A percentile compares a stretch with the other conserved stretches of the same genome.
These are phyloP conservation scores for Carduelis carduelis DNA, from an alignment of 2,797 vertebrate genomes.

Conservation along the genomic window DNA sequence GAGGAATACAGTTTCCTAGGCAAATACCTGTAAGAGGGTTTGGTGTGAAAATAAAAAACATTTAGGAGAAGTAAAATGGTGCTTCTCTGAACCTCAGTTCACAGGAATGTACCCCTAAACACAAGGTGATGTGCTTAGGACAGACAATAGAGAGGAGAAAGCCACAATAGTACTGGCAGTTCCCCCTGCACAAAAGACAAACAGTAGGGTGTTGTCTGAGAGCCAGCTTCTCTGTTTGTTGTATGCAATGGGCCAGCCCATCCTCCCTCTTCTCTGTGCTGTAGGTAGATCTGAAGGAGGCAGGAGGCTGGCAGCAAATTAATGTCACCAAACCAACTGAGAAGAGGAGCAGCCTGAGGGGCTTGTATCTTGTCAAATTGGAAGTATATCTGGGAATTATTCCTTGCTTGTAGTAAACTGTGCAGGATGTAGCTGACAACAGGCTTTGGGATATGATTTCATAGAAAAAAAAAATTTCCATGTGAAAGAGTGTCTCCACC, in stretches of 20 bases:
- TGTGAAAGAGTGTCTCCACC: not conserved
- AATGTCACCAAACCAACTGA: not conserved
- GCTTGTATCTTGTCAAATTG: not conserved
- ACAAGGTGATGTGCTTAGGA: not conserved
- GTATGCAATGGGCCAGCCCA: not conserved
- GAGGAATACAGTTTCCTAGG: not conserved
- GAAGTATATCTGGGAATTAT: not conserved
- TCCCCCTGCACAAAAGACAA: not conserved
- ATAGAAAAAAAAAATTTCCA: not conserved
- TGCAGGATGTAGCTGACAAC: not conserved
- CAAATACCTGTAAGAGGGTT: not conserved
- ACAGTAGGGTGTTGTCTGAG: not conserved
- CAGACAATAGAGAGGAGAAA: not conserved
- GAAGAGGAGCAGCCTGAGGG: not conserved
- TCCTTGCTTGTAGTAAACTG: not conserved
- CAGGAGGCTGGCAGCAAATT: not conserved
- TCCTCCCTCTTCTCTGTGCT: not conserved
- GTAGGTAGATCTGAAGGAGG: not conserved
- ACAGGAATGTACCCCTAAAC: not conserved
- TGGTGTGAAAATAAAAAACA: not conserved
- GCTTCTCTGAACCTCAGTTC: fast-evolving
- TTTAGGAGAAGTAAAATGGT: not conserved
- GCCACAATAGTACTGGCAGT: constrained; percentile 7
- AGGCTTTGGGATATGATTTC: not conserved
- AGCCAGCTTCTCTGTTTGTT: not conserved